Base-by-base conservation (phyloP, 2,888 invertebrate genomes). In the Serripes groenlandicus region DNA sequence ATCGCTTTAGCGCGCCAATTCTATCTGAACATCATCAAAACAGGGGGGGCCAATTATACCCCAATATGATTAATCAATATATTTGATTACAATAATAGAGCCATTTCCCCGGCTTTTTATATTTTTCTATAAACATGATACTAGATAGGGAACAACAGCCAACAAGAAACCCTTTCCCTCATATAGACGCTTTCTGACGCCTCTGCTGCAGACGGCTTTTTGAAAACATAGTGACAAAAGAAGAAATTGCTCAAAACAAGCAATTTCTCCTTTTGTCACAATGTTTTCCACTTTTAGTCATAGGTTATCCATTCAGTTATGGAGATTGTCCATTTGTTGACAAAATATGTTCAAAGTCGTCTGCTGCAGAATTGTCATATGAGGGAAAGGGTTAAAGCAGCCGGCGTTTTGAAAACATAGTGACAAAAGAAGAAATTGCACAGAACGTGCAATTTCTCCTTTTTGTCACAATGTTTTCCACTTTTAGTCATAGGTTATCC, bases 21-120 rank as follows among this genome's bases (percentile, higher is more conserved):
- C 60, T 60, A 60, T 60, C 60, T 18, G 60, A 60, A 60, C 60
- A 60, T 60, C 30, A 60, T 60, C 60, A 1, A 3, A 34, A 64
- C 35, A 64, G n/a, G 64, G n/a, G n/a, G 11, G 64, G 35, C 64
- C 64, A 64, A 64, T 64, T 64, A 64, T 64, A 64, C 23, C 32
- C n/a, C 34, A 18, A 32, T 64, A 64, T 64, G 35, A 64, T 64
- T 34, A 35, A 64, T 64, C 64, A 64, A 64, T 64, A 64, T 32
- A 64, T 64, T 64, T 64, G 64, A 64, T 64, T 64, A 34, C 64
- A 34, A 64, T 64, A 64, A 64, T 64, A 64, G 64, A 34, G 35
- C 23, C 7, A 34, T 34, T 64, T 35, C 34, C 35, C 64, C 1
- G 9, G 64, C 30, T 58, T n/a, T n/a, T 58, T 58, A 58, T 58